Percentiles rank a stretch among this genome's conserved stretches.
These are phyloP conservation scores for Synergus laeviventris DNA, from an alignment of 2,888 invertebrate species.

Conservation along the genomic window DNA sequence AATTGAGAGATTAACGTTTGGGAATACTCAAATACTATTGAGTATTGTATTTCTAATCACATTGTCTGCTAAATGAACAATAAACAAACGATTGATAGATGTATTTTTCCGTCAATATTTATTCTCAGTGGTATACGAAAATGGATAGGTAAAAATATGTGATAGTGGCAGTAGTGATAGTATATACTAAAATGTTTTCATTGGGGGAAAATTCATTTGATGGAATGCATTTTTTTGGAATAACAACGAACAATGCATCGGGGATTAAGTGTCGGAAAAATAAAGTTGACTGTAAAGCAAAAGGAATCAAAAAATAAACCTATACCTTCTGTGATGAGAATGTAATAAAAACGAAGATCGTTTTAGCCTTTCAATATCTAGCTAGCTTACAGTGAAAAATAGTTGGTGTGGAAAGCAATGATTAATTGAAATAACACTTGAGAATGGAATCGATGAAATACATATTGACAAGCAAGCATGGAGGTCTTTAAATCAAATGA, in stretches of 20 bases:
- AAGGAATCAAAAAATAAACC: neutral
- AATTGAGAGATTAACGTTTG: neutral
- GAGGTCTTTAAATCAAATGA: slow-evolving; percentile 12
- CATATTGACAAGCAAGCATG: slow-evolving; percentile 3
- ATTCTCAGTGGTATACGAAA: neutral
- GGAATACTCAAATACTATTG: neutral
- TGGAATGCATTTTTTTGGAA: neutral
- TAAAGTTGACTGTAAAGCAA: neutral
- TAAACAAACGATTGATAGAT: slow-evolving; percentile 19
- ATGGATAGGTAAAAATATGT: neutral
- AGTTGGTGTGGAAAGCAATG: neutral
- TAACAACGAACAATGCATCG: neutral
- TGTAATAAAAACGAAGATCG: too few relatives aligned
- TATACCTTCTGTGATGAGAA: too few relatives aligned
- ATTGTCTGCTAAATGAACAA: neutral
- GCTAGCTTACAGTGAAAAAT: neutral
- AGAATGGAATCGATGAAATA: neutral
- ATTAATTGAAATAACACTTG: slow-evolving; percentile 4
- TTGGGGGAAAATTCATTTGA: slow-evolving; percentile 1
- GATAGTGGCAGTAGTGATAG: neutral
- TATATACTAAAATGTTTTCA: neutral
- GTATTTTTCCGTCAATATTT: slow-evolving; percentile 31
- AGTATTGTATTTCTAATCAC: neutral
- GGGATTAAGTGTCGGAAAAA: neutral
- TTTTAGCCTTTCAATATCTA: neutral